Evolutionary conservation across 2,113 vertebrate species (phyloP), one percentile per base, ranked within the genome.

Genomic region (Lophura nycthemera): DNA sequence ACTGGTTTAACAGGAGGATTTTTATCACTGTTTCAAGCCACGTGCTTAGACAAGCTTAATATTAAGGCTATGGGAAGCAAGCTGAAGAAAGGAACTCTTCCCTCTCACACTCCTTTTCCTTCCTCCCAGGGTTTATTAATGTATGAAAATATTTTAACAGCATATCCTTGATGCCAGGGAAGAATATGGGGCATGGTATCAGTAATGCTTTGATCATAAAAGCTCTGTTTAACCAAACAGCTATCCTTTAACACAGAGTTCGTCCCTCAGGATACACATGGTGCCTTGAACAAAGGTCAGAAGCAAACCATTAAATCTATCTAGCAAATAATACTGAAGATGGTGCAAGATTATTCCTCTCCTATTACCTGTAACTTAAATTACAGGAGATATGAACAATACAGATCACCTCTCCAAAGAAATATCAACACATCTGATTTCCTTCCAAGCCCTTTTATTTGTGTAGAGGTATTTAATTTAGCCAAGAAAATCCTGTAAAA

Each of bases 231-330:
- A 86, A 95, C 85, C 3, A 57, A 83, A 81, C 64, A 2, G 2
- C 7, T 54, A 2, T 27, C 45, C 80, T 71, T 59, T 54, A 52
- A n/a, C 6, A 56, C 6, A 73, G 54, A 69, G 47, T 56, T 56
- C 9, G 30, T 10, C 43, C 13, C 76, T 50, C 14, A 38, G 21
- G 40, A n/a, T 17, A 34, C 6, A 22, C 10, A 57, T 40, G 17
- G 50, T 86, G n/a, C 18, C 27, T 52, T 75, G 47, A 86, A 74
- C 17, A 94, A 88, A 82, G 22, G 43, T 77, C 65, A 96, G 78
- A 86, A 21, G 17, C 24, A 92, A 90, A 66, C 4, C 48, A 81
- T 83, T 18, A 83, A 86, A 64, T 11, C 9, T 63, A 90, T 38
- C 32, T 57, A 69, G 47, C 60, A 77, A 66, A 76, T 4, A 66